Conservation (phyloP, 2,888 invertebrate species). For the Dryomyza anilis region DNA sequence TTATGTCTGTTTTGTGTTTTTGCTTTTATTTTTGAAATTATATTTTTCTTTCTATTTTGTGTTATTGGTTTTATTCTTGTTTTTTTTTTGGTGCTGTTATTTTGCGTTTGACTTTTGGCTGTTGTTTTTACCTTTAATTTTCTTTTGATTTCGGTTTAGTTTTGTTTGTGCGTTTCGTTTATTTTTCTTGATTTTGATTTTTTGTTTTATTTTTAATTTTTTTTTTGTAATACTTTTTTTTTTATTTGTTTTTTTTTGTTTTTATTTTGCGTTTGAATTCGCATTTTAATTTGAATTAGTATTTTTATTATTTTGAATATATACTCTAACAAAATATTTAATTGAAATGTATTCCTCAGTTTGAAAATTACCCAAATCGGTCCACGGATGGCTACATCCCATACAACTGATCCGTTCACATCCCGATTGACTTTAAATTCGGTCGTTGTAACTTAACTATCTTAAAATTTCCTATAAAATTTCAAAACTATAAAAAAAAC, state of each 20-base stretch:
- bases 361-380: too few relatives aligned
- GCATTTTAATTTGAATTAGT: too few relatives aligned
- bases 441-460: too few relatives aligned
- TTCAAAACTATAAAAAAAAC: too few relatives aligned
- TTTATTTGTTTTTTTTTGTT: not conserved
- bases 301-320: too few relatives aligned
- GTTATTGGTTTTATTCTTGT: not conserved
- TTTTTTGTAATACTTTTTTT: not conserved
- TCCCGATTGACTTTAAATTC: too few relatives aligned
- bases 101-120: not conserved
- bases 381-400: too few relatives aligned
- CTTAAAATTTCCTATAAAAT: too few relatives aligned
- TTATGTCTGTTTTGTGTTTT: not conserved
- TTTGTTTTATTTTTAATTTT: not conserved
- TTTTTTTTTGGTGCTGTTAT: not conserved
- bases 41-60: not conserved
- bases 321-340: too few relatives aligned
- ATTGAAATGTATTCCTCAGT: too few relatives aligned
- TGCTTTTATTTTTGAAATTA: not conserved
- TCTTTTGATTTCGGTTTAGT: not conserved
- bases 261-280: too few relatives aligned
- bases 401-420: too few relatives aligned
- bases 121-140: not conserved
- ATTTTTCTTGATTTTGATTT: not conserved
- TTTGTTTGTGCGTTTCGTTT: not conserved